Evolutionary conservation across 2,888 invertebrate genomes (phyloP).

Genomic region (Perithous albicinctus): DNA sequence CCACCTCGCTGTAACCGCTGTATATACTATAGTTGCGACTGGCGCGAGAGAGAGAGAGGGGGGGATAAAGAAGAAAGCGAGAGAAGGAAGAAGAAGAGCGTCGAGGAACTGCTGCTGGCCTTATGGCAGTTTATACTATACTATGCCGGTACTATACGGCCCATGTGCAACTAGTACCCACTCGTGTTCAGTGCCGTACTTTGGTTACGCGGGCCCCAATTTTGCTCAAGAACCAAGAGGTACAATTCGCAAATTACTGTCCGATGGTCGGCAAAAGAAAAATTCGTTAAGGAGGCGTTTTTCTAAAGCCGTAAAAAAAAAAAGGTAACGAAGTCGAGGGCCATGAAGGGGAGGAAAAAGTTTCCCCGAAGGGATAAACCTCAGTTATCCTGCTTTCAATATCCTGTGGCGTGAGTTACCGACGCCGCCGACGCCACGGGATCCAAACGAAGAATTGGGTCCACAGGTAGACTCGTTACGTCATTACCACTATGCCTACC

Average conservation of each 20-base stretch:
- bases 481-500: conserved; percentile 80
- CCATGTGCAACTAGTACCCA: conserved; percentile 41
- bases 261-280: conserved; percentile 27
- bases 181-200: conserved; percentile 40
- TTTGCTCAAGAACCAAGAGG: not conserved
- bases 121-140: conserved; percentile 37
- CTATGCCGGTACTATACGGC: conserved; percentile 48
- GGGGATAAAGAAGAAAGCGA: conserved; percentile 17
- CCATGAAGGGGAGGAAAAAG: conserved; percentile 31
- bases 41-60: too few relatives aligned
- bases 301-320: conserved; percentile 32
- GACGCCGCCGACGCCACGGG: conserved; percentile 46
- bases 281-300: conserved; percentile 23
- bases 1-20: conserved; percentile 34
- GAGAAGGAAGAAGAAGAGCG: conserved; percentile 36
- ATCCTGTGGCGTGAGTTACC: conserved; percentile 61
- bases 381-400: conserved; percentile 33
- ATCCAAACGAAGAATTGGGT: conserved; percentile 77
- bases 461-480: conserved; percentile 83
- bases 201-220: not conserved
- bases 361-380: conserved; percentile 57
- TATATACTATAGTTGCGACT: conserved; percentile 20
- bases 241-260: not conserved
- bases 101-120: conserved; percentile 42
- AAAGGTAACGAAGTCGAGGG: conserved; percentile 37